Evolutionary conservation across 2,113 vertebrate genomes (phyloP).

Genomic region (Panthera leo): DNA sequence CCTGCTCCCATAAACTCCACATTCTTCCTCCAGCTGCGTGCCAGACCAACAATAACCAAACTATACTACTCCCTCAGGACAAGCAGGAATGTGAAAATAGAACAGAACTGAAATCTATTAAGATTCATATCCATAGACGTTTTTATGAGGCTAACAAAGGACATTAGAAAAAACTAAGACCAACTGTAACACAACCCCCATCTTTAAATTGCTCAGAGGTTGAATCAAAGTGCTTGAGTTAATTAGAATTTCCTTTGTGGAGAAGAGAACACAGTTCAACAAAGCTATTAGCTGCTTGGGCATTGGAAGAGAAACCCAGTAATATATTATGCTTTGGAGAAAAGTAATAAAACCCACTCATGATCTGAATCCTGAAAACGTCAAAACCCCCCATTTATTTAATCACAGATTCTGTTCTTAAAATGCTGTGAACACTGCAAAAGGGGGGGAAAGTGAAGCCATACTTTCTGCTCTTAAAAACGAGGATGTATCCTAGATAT

Average conservation of each 20-base stretch:
- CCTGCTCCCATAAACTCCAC: conserved; percentile 54
- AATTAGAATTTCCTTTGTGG: conserved; percentile 67
- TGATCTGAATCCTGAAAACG: conserved; percentile 54
- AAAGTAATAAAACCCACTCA: conserved; percentile 63
- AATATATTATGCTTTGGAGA: conserved; percentile 60
- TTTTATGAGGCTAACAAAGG: conserved; percentile 67
- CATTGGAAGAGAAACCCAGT: conserved; percentile 41
- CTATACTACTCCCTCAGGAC: conserved; percentile 71
- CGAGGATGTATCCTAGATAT: background rate
- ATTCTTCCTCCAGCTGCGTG: conserved; percentile 68
- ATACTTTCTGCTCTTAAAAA: background rate
- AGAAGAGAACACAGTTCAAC: conserved; percentile 43
- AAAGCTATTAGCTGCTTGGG: conserved; percentile 60
- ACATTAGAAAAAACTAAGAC: conserved; percentile 46
- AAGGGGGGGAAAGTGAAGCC: background rate
- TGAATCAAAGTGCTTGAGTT: conserved; percentile 59
- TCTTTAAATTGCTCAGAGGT: conserved; percentile 47
- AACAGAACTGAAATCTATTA: conserved; percentile 71
- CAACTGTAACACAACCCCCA: conserved; percentile 34
- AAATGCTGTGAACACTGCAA: background rate
- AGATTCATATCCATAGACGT: conserved; percentile 62
- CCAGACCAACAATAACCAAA: conserved; percentile 69
- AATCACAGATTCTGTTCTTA: conserved; percentile 25
- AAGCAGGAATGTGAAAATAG: conserved; percentile 68
- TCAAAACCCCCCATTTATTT: conserved; percentile 42